Base-by-base conservation (phyloP, 2,888 invertebrate genomes). In the Drosophila putrida region DNA sequence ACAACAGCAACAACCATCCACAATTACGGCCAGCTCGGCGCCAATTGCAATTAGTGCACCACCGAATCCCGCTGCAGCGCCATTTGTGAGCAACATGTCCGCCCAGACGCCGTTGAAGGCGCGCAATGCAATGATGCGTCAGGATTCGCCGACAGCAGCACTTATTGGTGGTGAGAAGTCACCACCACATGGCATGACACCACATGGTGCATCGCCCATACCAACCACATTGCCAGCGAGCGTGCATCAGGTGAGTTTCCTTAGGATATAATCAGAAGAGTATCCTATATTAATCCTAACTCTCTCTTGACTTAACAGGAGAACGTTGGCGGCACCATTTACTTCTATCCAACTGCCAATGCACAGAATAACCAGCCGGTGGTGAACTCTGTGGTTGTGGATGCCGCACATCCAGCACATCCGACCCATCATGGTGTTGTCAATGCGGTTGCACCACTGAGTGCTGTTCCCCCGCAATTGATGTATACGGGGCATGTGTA, bases 311-410 rank as follows among this genome's bases (percentile, higher is more conserved):
- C 33, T 25, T 6, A 2, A 58, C 11, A 97, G 95, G 97, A 97
- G 93, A 97, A 97, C 93, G 97, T 97, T 71, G 98, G 98, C 61
- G 98, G 98, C 28, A 98, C 98, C 13, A 98, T 98, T 51, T 98
- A 98, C 92, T 98, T 98, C 93, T 98, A 97, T 92, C 94, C 96
- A 38, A 95, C 96, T 69, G 93, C 94, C 67, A 94, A 94, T 84
- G 91, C 93, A 63, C 92, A 91, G 80, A 90, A 84, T 53, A 90
- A 78, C 75, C 92, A 86, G 75, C 83, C 90, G 35, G 91, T 89
- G 54, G 90, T 90, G 51, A 91, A 90, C 71, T 89, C 88, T 67
- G 88, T 91, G 15, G 91, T 90, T 13, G 90, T 85, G 44, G 85
- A 85, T 64, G 62, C 75, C 20, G 67, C 75, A 15, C 75, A 75